Base-by-base conservation (phyloP, 92 coral and sea anemone genomes). In the Galaxea fascicularis region DNA sequence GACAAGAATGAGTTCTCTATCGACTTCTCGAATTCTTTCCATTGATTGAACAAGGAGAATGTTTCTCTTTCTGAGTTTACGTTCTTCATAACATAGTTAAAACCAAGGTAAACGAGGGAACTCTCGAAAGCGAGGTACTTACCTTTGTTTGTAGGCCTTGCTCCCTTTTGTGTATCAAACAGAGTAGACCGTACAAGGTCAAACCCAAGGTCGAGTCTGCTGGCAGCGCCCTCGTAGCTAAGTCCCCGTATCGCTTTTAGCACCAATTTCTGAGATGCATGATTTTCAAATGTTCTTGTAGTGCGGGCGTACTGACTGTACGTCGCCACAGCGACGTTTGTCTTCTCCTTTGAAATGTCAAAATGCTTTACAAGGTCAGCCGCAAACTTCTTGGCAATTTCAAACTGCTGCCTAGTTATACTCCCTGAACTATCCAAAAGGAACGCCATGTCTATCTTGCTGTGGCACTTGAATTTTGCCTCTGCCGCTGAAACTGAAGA, bases 151-250 rank as follows among this genome's bases (percentile, higher is more conserved):
- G 7, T 41, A 46, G 44, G 29, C 58, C 84, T 65, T 46, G 84
- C 72, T 39, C 84, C 74, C 14, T 79, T 26, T 65, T 65, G 21
- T 16, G 49, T 39, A 28, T 47, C 62, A 16, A 79, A 79, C 18
- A 79, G 74, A 18, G 53, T 20, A 46, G 47, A 79, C 74, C 65
- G 31, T 2, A 81, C 45, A 39, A 58, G 35, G 8, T 39, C 85
- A 81, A 81, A 71, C 1, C 53, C 85, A 41, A 81, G 31, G 41
- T 81, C 85, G 54, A 81, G 85, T 53, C 85, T 69, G 63, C 77
- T 68, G 10, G 77, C 76, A 20, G 85, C 76, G 13, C 85, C 85
- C 58, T 81, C 85, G 10, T 69, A 81, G 24, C 8, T 60, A 12
- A 81, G 76, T 53, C 6, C 53, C 52, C 35, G 29, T 56, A 81